These are phyloP conservation scores for Cephonodes hylas DNA, from an alignment of 2,888 invertebrate genomes.

Conservation along the genomic window DNA sequence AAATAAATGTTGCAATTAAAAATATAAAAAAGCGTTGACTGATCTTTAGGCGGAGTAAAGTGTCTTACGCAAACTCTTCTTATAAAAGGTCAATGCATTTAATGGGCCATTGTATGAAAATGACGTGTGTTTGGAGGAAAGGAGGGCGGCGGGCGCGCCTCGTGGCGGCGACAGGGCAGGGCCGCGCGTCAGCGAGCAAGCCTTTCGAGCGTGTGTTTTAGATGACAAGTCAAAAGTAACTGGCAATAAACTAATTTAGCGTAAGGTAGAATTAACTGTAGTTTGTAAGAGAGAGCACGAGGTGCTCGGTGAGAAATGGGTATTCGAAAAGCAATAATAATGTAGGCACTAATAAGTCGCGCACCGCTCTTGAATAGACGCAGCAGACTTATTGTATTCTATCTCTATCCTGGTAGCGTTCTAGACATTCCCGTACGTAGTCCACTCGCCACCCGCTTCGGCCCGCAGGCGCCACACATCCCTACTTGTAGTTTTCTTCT, in stretches of 20 bases:
- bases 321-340: conserved; percentile 82
- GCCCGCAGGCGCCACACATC: conserved; percentile 6
- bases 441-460: conserved; percentile 15
- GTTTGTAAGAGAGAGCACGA: conserved; percentile 64
- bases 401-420: conserved; percentile 48
- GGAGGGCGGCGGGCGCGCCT: conserved; percentile 38
- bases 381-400: conserved; percentile 54
- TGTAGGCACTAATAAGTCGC: conserved; percentile 71
- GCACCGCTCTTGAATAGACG: conserved; percentile 68
- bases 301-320: conserved; percentile 77
- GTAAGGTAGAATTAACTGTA: conserved; percentile 63
- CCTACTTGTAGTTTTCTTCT: not conserved
- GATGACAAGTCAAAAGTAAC: conserved; percentile 66
- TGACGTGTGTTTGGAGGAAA: conserved; percentile 11
- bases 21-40: no score
- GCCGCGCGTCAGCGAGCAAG: conserved; percentile 61
- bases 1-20: no score
- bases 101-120: conserved; percentile 1
- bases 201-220: conserved; percentile 68
- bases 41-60: no score
- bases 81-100: conserved; percentile 1
- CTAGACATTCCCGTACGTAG: conserved; percentile 32
- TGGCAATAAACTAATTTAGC: conserved; percentile 75
- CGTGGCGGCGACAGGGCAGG: conserved; percentile 48
- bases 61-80: no score